Evolutionary conservation across 2,113 vertebrate species (phyloP).

Genomic region (Sarotherodon lohbergeri): DNA sequence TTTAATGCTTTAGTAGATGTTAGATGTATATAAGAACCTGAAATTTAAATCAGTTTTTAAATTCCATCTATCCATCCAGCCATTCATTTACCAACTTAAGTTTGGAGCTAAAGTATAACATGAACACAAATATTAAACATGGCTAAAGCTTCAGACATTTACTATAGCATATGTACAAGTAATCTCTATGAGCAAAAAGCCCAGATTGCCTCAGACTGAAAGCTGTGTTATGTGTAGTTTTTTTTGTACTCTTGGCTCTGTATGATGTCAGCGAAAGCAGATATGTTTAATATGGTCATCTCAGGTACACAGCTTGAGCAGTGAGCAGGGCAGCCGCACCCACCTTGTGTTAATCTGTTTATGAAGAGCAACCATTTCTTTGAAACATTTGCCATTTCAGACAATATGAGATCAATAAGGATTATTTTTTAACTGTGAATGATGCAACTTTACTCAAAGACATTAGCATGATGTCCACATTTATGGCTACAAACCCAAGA

Average conservation of each 20-base stretch:
- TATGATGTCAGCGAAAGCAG: fast-evolving
- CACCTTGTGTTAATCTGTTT: background rate
- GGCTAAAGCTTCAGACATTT: background rate
- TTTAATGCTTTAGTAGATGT: background rate
- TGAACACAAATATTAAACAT: background rate
- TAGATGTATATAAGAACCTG: background rate
- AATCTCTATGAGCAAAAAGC: background rate
- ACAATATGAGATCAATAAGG: background rate
- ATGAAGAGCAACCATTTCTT: background rate
- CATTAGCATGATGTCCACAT: background rate
- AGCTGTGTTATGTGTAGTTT: background rate
- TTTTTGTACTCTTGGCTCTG: background rate
- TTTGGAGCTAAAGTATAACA: background rate
- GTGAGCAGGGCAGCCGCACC: background rate
- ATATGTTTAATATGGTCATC: background rate
- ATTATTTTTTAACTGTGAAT: background rate
- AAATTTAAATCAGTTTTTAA: background rate
- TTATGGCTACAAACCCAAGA: background rate
- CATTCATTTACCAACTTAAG: fast-evolving
- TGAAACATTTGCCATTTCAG: fast-evolving
- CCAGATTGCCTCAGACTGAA: background rate
- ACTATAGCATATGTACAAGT: background rate
- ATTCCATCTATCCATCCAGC: fast-evolving
- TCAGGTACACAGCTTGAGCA: background rate
- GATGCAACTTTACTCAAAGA: background rate